Base-by-base conservation (phyloP, 2,888 invertebrate species). In the Lithosia quadra region DNA sequence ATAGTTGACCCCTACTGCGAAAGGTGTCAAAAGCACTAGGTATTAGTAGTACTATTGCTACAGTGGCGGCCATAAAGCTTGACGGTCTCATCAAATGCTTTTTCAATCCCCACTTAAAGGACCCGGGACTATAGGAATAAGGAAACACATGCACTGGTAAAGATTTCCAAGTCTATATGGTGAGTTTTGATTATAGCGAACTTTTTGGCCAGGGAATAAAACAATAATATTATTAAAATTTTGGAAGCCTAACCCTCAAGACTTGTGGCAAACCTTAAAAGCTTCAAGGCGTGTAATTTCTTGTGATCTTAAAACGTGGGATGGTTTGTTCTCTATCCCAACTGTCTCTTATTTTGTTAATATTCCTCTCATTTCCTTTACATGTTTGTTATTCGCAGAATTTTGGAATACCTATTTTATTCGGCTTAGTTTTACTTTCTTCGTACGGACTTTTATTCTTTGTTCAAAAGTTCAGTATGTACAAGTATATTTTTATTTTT, bases 281-380 rank as follows among this genome's bases (percentile, higher is more conserved):
- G 84, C 88, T 86, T 80, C 84, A 78, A 80, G 82, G 86, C 88
- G 85, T 87, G 86, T 89, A 90, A 91, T 91, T 90, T 87, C 89
- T 90, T 88, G 86, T 89, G 90, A 90, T 91, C 87, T 88, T 80
- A 77, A 86, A 87, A 81, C 82, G 85, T 84, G 83, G 81, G 80
- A 83, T 83, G 83, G 82, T 78, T 75, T 78, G 77, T 73, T 67
- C 77, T 69, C 71, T 77, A 78, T 76, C 80, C 75, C 78, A 81
- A 80, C 83, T 83, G 84, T 83, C 81, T 81, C 85, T 83, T 83
- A 82, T 86, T 83, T 88, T 84, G 84, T 84, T 90, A 88, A 87
- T 63, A 63, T 63, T 67, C 34, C 63, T 21, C 39, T 62, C 24
- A 36, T 67, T 61, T 67, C 33, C 58, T 43, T 28, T 53, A 33